Percentiles rank a stretch among this genome's conserved stretches.
These are phyloP conservation scores for Terrapene triunguis DNA, from an alignment of 2,113 vertebrate species.

Conservation along the genomic window DNA sequence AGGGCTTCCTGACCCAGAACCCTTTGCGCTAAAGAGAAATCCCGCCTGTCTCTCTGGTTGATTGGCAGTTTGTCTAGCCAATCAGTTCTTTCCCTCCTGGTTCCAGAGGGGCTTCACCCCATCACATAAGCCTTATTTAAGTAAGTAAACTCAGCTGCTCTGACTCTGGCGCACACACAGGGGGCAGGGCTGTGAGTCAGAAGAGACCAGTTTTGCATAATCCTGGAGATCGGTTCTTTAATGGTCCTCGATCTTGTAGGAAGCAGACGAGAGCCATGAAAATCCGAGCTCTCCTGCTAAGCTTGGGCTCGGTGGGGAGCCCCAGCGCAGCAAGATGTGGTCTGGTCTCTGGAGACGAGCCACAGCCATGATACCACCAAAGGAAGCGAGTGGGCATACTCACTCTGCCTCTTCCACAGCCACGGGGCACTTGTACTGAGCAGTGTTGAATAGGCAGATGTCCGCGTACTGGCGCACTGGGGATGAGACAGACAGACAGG, in stretches of 20 bases:
- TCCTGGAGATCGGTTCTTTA: not conserved
- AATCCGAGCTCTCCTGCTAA: not conserved
- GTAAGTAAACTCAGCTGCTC: not conserved
- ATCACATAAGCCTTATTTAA: not conserved
- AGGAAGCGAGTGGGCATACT: slow-evolving; percentile 49
- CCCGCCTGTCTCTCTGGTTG: not conserved
- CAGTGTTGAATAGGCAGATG: slow-evolving; percentile 98
- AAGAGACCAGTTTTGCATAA: not conserved
- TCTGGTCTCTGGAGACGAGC: not conserved
- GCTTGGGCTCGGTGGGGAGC: not conserved
- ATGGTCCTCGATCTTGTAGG: not conserved
- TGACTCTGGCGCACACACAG: not conserved
- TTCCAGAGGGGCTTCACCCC: not conserved
- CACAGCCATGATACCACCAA: not conserved
- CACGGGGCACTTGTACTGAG: slow-evolving; percentile 97
- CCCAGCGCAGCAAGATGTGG: not conserved
- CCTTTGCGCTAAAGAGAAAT: not conserved
- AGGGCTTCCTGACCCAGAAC: not conserved
- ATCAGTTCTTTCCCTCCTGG: not conserved
- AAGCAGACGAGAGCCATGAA: not conserved
- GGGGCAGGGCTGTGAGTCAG: not conserved
- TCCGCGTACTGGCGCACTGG: slow-evolving; percentile 95
- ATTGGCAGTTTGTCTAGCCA: not conserved
- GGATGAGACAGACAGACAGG: not conserved
- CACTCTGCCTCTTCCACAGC: slow-evolving; percentile 95